A percentile compares a stretch with the other conserved stretches of the same genome.
phyloP scores from a whole-genome alignment of 2,797 vertebrate genomes.

The Myotis vivesi region DNA sequence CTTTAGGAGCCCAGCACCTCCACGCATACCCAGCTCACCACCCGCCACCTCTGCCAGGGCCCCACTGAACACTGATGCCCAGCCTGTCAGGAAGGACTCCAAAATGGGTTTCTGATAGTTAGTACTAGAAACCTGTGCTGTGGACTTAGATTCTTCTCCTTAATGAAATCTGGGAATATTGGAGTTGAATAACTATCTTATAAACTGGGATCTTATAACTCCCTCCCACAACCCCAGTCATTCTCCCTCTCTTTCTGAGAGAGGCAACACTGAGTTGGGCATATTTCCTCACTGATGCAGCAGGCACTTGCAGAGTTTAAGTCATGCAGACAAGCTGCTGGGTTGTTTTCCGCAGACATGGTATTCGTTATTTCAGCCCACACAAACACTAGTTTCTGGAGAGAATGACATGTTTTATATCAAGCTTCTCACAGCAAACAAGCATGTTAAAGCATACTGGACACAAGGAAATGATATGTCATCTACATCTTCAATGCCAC shows the following conservation, averaged over 20 bases:
- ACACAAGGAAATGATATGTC: accelerated
- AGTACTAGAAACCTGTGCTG: accelerated
- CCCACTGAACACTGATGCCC: neutral
- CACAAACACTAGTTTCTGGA: neutral
- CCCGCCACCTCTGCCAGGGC: accelerated
- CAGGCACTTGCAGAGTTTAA: too few relatives aligned
- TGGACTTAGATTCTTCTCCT: neutral
- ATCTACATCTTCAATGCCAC: neutral
- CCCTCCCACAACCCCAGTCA: too few relatives aligned
- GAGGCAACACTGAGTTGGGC: neutral
- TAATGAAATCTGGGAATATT: neutral
- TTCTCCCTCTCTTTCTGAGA: neutral
- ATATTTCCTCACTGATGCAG: neutral
- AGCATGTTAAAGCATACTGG: neutral
- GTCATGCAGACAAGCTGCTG: accelerated
- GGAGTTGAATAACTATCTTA: neutral
- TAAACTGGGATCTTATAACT: neutral
- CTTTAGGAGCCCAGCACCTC: neutral
- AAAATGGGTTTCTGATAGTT: neutral
- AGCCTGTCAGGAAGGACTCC: neutral
- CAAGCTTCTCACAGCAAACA: neutral
- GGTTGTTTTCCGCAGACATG: accelerated
- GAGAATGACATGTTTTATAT: neutral
- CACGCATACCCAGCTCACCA: accelerated
- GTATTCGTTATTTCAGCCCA: too few relatives aligned